Base-by-base conservation (phyloP, 2,888 invertebrate genomes). In the Plagodis pulveraria region DNA sequence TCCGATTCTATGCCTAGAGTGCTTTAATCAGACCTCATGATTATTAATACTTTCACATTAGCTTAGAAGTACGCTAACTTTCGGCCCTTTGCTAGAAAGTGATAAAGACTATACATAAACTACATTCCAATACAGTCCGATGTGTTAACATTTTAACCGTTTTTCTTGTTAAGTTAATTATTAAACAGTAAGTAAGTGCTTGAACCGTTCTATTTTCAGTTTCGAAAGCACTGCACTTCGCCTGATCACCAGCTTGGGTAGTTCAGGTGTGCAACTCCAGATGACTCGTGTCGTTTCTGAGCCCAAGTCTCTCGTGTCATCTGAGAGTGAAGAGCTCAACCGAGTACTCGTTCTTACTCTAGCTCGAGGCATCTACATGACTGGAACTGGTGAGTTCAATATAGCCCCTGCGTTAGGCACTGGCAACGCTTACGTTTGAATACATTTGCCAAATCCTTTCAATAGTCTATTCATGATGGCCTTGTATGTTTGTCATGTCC, bases 241-340 rank as follows among this genome's bases (percentile, higher is more conserved):
- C 5, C 88, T 98, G 55, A 97, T 98, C 61, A 97, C 96, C 11
- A 97, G 98, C 53, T 91, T 99, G 56, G 98, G 98, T n/a, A 98
- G 97, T 70, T 96, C 97, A 0, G 99, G 99, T 78, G 98, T 99
- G 0, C 98, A 99, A 79, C 96, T 98, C 0, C 98, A 98, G 84
- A 94, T 99, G 70, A 98, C 98, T 0, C 94, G 98, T 43, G 97
- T 98, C 75, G 95, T 98, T n/a, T 96, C 96, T 11, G 99, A 99
- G 74, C 96, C 97, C 0, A 99, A 99, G 87, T 96, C 97, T 0
- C 94, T 98, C 0, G 96, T 99, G 0, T 98, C 98, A 0, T 96
- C 96, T 0, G 99, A 99, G 86, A 98, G 98, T 2, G 99, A 99
- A 83, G 99, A 99, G 83, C 89, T 99, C 9, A 99, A 99, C 85